Evolutionary conservation across 2,888 invertebrate genomes (phyloP).

Genomic region (Dynastes tityus): DNA sequence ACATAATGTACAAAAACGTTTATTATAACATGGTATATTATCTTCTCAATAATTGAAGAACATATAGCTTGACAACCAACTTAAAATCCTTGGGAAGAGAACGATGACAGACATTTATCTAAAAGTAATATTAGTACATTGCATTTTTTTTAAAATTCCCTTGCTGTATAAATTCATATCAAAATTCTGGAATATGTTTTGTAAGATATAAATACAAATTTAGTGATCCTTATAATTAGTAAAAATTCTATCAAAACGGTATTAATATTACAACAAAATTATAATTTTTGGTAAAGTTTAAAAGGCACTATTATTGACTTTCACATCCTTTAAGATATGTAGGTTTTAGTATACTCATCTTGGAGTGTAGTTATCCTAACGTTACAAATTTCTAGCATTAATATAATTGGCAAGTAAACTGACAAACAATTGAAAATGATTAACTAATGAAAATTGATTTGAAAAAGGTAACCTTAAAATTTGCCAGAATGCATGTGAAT

Average conservation of each 20-base stretch:
- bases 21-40: constrained; percentile 42
- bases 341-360: not conserved
- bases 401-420: constrained; percentile 9
- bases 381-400: constrained; percentile 2
- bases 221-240: not conserved
- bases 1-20: constrained; percentile 50
- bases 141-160: not conserved
- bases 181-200: constrained; percentile 2
- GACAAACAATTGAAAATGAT: not conserved
- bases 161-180: constrained; percentile 12
- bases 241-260: constrained; percentile 25
- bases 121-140: not conserved
- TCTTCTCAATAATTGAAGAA: not conserved
- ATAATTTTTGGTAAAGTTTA: not conserved
- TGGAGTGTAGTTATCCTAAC: constrained; percentile 4
- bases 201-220: constrained; percentile 10
- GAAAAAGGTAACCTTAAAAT: not conserved
- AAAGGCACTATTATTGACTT: not conserved
- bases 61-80: not conserved
- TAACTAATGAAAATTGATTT: not conserved
- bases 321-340: not conserved
- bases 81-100: no score
- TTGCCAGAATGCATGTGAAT: constrained; percentile 36
- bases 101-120: not conserved
- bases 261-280: not conserved